Evolutionary conservation across 2,888 invertebrate species (phyloP).

Genomic region (Notodonta dromedarius): DNA sequence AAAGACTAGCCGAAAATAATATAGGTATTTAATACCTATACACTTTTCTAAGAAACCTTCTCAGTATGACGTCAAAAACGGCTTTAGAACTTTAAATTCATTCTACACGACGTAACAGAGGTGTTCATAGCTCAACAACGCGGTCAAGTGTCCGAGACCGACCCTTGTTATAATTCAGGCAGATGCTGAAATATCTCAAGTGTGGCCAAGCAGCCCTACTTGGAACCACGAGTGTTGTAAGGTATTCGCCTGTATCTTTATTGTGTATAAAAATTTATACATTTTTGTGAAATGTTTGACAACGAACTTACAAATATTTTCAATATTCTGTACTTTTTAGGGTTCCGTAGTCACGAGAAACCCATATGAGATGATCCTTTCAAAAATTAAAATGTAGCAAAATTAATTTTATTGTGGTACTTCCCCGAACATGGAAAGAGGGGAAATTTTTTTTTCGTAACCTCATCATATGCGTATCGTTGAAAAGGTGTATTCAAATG

Average conservation of each 20-base stretch:
- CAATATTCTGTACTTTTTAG: not conserved
- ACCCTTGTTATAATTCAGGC: slow-evolving; percentile 54
- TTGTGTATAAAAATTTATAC: not conserved
- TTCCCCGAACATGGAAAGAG: too few species aligned
- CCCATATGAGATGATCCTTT: too few species aligned
- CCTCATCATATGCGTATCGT: too few species aligned
- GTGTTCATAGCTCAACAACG: slow-evolving; percentile 40
- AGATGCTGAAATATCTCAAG: slow-evolving; percentile 49
- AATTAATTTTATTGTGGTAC: too few species aligned
- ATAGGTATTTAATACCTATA: not conserved
- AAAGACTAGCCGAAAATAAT: not conserved
- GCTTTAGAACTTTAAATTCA: slow-evolving; percentile 19
- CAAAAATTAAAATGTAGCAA: too few species aligned
- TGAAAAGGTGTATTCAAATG: too few species aligned
- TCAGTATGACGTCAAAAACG: not conserved
- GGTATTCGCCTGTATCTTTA: not conserved
- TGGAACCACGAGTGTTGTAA: slow-evolving; percentile 24
- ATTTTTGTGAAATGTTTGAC: not conserved
- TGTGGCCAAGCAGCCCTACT: slow-evolving; percentile 18
- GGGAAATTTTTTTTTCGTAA: too few species aligned
- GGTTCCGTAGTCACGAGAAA: too few species aligned
- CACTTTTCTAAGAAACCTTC: too few species aligned
- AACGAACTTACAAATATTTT: not conserved
- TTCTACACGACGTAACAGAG: slow-evolving; percentile 22
- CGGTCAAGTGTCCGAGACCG: slow-evolving; percentile 47